These are phyloP conservation scores for Vireo altiloquus DNA, from an alignment of 2,113 vertebrate species.

Conservation along the genomic window DNA sequence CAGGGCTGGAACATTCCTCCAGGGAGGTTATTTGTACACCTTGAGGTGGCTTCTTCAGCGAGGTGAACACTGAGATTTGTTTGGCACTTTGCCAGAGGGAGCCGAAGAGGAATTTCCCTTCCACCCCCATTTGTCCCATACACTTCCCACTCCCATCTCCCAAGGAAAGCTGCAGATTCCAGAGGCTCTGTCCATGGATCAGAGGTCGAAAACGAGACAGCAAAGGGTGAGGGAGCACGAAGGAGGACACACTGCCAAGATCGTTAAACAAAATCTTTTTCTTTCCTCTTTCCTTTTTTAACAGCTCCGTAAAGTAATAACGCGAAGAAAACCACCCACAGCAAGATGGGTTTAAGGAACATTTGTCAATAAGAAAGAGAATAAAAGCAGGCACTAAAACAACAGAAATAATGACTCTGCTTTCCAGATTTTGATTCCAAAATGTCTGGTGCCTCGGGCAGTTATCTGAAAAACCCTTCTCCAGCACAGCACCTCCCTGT, in stretches of 20 bases:
- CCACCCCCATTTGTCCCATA: not conserved
- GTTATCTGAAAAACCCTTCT: constrained; percentile 32
- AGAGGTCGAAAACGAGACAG: not conserved
- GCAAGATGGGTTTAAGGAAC: constrained; percentile 16
- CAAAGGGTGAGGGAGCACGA: not conserved
- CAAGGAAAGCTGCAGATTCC: not conserved
- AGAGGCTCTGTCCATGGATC: not conserved
- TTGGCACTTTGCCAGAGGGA: not conserved
- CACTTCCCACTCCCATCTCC: not conserved
- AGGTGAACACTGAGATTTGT: not conserved
- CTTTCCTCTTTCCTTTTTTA: constrained; percentile 7
- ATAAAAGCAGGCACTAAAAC: constrained; percentile 53
- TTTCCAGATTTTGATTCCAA: constrained; percentile 69
- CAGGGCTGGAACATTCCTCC: accelerated
- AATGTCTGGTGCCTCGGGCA: constrained; percentile 64
- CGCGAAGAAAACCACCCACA: constrained; percentile 55
- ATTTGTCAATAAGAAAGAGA: constrained; percentile 50
- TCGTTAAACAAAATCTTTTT: not conserved
- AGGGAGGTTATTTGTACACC: not conserved
- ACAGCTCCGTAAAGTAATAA: constrained; percentile 23
- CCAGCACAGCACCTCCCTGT: constrained; percentile 20
- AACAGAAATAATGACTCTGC: constrained; percentile 68
- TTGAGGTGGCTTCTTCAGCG: not conserved
- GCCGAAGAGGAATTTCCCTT: not conserved
- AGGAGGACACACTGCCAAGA: not conserved